phyloP scores from a whole-genome alignment of 2,888 invertebrate species.

The Oscheius sp. region DNA sequence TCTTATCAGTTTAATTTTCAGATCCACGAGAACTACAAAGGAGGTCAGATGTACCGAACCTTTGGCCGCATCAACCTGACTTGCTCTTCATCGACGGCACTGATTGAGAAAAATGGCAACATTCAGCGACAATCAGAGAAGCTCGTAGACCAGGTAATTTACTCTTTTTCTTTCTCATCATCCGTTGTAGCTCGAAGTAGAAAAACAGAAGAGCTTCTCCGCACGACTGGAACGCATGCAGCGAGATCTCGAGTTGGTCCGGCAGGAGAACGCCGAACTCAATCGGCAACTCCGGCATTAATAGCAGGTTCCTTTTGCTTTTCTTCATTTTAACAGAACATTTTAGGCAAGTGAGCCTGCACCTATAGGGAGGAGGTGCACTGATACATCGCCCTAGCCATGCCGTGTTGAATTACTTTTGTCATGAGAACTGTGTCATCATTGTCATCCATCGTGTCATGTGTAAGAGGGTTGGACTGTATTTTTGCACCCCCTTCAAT shows the following conservation, averaged over 20 bases:
- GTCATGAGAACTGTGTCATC: background rate
- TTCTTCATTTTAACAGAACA: background rate
- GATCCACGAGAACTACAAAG: slow-evolving; percentile 35
- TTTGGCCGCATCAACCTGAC: slow-evolving; percentile 33
- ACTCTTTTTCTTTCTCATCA: background rate
- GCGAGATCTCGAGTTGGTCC: slow-evolving; percentile 13
- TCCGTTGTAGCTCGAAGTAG: slow-evolving; percentile 17
- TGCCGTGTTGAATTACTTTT: background rate
- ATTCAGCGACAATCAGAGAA: slow-evolving; percentile 10
- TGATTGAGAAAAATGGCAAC: slow-evolving; percentile 36
- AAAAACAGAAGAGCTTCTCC: slow-evolving; percentile 27
- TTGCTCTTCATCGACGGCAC: background rate
- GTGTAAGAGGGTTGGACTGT: slow-evolving; percentile 13
- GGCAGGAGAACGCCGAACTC: slow-evolving; percentile 28
- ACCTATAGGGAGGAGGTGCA: slow-evolving; percentile 26
- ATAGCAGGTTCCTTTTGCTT: slow-evolving; percentile 3
- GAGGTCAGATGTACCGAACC: slow-evolving; percentile 32
- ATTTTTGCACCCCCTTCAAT: slow-evolving; percentile 28
- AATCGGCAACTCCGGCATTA: background rate
- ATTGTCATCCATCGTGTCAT: slow-evolving; percentile 24
- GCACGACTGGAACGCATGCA: slow-evolving; percentile 24
- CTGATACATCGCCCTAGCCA: slow-evolving; percentile 21
- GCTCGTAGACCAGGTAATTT: slow-evolving; percentile 25
- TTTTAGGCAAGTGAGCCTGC: slow-evolving; percentile 26
- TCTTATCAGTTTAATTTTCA: background rate